A percentile compares a stretch with the other conserved stretches of the same genome.
phyloP scores from a whole-genome alignment of 2,888 invertebrate species.

The Conistra vaccinii region DNA sequence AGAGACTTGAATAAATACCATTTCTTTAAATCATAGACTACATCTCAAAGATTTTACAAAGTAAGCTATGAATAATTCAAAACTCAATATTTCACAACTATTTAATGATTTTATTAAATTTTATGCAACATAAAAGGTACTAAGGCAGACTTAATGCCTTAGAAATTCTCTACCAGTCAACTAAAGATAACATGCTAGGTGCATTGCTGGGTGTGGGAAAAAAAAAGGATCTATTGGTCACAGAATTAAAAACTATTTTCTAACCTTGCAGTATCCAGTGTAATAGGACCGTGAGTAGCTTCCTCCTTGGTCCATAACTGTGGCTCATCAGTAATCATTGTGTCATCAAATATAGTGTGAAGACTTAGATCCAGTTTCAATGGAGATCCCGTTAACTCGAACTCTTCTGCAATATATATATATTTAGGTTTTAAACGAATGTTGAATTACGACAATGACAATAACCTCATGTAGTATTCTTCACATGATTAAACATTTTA shows the following conservation, averaged over 20 bases:
- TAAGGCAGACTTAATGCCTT: background rate
- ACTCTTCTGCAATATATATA: conserved; percentile 77
- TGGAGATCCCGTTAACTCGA: conserved; percentile 90
- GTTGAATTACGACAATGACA: background rate
- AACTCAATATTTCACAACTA: background rate
- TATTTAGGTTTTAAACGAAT: background rate
- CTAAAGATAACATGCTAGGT: background rate
- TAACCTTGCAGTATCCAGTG: conserved; percentile 83
- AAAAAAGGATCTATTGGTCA: background rate
- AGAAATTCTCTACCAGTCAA: background rate
- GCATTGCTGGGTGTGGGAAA: background rate
- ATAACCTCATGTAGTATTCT: background rate
- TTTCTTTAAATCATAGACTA: background rate
- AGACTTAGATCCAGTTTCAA: conserved; percentile 88
- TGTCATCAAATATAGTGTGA: conserved; percentile 86
- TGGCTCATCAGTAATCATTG: conserved; percentile 84
- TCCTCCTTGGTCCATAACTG: conserved; percentile 88
- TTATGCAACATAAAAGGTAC: background rate
- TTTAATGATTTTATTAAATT: background rate
- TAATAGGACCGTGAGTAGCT: conserved; percentile 81
- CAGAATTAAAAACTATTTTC: background rate
- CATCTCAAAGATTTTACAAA: background rate
- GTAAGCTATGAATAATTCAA: background rate
- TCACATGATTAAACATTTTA: background rate
- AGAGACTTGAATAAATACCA: background rate